Base-by-base conservation (phyloP, 2,797 vertebrate genomes). In the Eulemur mongoz region DNA sequence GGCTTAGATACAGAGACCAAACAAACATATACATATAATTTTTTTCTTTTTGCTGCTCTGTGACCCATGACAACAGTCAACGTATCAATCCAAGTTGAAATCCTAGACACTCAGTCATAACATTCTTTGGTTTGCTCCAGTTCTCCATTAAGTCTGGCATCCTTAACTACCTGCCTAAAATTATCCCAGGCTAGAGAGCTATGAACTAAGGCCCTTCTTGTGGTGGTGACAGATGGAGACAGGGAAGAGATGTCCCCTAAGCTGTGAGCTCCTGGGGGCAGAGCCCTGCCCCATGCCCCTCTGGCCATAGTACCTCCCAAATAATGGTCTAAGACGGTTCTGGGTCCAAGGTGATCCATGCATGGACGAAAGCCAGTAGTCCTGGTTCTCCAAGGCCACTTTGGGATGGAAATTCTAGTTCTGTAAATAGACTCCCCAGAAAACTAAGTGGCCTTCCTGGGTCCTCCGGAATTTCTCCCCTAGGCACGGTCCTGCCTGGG, bases 241-340 rank as follows among this genome's bases (percentile, higher is more conserved):
- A 7, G 12, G 23, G 57, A 27, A 48, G 25, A 65, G 32, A 14
- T 0, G 20, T 12, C 27, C 69, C 78, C 23, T 23, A 2, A 14
- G 14, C 73, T 11, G 0, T 2, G 14, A 87, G 45, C 38, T 54
- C 52, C n/a, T 4, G 17, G 12, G 72, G 3, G 12, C 65, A 10
- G 40, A 32, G n/a, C 38, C 12, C 32, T 15, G 20, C 4, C 4
- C 35, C 23, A 0, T 5, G 38, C 11, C 4, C 15, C 50, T 61
- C 50, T 23, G 0, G 14, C 32, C 4, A 1, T 0, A 15, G 38
- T 2, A 4, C 18, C 27, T 43, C 63, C 52, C 35, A 4, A 15
- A 18, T 32, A 35, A 1, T 0, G 1, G 35, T 3, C 50, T 0
- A 8, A 1, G 30, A 4, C 0, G 12, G 35, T 50, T n/a, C 78